Evolutionary conservation across 2,888 invertebrate genomes (phyloP), one percentile per base, ranked within the genome.

Genomic region (Agrochola lychnidis): DNA sequence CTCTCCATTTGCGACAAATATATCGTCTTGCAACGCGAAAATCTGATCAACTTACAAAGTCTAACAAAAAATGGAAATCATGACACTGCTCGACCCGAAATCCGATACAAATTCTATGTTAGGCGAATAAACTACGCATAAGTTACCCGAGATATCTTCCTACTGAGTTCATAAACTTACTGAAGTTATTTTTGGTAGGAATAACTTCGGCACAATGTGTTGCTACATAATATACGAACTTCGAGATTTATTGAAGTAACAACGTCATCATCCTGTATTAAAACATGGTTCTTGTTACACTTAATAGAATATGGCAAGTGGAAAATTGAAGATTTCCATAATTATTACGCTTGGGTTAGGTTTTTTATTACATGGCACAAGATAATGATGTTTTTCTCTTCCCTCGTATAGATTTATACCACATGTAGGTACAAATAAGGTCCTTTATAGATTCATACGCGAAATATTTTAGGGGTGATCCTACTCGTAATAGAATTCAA

Each of bases 151-250:
- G 64, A 73, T 56, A 73, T 81, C 51, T 69, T 59, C 25, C 30
- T 51, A 40, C 74, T 53, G 66, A 73, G 45, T 78, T 25, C 87
- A 75, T 87, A 85, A 85, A 82, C 66, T 76, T 30, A 12, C 53
- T 12, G 22, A 76, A 71, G 66, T 62, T 85, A 77, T 87, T 76
- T 70, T 87, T 73, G 36, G 59, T n/a, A 16, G 0, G 4, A 70
- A 68, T 36, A 81, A 67, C 57, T 70, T 48, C 25, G 69, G 36
- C 73, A 79, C 42, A 73, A 56, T 42, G 61, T 70, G 79, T 79
- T 40, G 53, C 45, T 36, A 25, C 51, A 25, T 22, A 19, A 45
- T 16, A 16, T 16, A 67, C 25, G 42, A 78, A 66, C 59, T 83
- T 61, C 5, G 48, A 4, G 63, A 82, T 79, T 76, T 82, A 81